Evolutionary conservation across 2,888 invertebrate species (phyloP).

Genomic region (Mythimna vitellina): DNA sequence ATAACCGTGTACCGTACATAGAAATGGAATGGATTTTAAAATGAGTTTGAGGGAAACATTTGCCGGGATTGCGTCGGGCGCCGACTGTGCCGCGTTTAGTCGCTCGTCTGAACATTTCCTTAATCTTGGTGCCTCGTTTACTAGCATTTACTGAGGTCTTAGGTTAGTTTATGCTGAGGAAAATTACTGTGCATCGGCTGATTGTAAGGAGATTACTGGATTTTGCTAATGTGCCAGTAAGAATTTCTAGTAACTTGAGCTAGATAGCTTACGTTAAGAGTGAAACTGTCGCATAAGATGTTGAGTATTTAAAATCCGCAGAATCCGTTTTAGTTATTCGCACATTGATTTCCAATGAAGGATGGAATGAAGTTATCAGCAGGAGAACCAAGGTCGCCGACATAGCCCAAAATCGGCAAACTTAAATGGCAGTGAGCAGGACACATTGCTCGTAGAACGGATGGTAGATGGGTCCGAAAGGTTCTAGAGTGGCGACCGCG

Average conservation of each 20-base stretch:
- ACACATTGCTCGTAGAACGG: no score
- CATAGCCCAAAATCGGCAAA: no score
- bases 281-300: not conserved
- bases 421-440: no score
- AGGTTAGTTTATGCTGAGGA: slow-evolving; percentile 16
- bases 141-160: slow-evolving; percentile 27
- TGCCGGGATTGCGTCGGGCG: slow-evolving; percentile 23
- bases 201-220: slow-evolving; percentile 19
- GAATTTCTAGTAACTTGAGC: not conserved
- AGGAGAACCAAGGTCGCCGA: no score
- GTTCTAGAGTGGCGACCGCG: no score
- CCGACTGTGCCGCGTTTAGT: slow-evolving; percentile 21
- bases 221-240: not conserved
- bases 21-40: slow-evolving; percentile 74
- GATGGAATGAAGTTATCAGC: no score
- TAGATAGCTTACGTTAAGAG: not conserved
- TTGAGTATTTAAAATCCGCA: no score
- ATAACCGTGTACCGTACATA: slow-evolving; percentile 53
- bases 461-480: no score
- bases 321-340: no score
- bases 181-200: slow-evolving; percentile 22
- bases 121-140: slow-evolving; percentile 49
- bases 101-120: slow-evolving; percentile 35
- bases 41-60: slow-evolving; percentile 68
- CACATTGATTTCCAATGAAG: no score